These are phyloP conservation scores for Dicyrtoma fusca DNA, from an alignment of 2,888 invertebrate species.

Conservation along the genomic window DNA sequence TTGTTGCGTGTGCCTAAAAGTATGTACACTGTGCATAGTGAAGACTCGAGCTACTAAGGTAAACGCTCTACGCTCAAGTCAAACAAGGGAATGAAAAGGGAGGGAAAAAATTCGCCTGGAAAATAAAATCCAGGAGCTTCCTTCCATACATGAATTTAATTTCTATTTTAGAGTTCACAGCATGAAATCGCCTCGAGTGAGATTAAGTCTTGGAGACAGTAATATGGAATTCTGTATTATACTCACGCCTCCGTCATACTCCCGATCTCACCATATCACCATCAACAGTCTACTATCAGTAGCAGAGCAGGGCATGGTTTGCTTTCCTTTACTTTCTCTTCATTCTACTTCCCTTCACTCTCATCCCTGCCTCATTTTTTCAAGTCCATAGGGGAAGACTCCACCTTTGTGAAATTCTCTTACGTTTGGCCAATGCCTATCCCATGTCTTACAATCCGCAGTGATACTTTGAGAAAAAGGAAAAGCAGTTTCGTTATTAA, in stretches of 20 bases:
- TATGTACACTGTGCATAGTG: too few species aligned
- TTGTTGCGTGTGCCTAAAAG: too few species aligned
- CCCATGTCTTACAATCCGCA: background rate
- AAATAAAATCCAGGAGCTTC: conserved; percentile 25
- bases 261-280: too few species aligned
- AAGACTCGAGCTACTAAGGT: background rate
- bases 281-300: too few species aligned
- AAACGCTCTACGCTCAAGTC: conserved; percentile 4
- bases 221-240: conserved; percentile 1
- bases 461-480: background rate
- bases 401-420: background rate
- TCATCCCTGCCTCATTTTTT: background rate
- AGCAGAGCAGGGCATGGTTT: too few species aligned
- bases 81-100: conserved; percentile 5
- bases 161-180: conserved; percentile 31
- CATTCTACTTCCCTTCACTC: too few species aligned
- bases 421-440: background rate
- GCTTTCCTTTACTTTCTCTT: background rate
- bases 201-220: conserved; percentile 34
- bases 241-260: conserved; percentile 12
- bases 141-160: conserved; percentile 24
- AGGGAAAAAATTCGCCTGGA: conserved; percentile 10
- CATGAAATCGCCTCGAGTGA: conserved; percentile 24
- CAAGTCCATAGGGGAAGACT: conserved; percentile 24
- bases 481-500: too few species aligned